Conservation (phyloP, 2,888 invertebrate species). For the Caenorhabditis sulstoni region DNA sequence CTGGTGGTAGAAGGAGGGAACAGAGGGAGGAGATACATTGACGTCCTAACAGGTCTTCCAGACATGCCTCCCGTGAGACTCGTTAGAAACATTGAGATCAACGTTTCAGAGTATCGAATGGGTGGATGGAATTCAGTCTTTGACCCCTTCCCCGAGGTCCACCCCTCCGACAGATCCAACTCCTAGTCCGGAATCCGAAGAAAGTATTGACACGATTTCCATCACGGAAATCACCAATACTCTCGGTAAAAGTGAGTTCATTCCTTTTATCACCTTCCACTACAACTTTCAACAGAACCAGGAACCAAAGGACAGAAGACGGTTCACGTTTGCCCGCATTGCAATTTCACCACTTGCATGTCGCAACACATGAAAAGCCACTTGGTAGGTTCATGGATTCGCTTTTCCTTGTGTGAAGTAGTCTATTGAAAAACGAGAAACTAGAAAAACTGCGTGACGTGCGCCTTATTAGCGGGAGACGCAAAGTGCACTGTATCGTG, state of each 20-base stretch:
- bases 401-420: background rate
- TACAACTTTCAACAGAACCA: slow-evolving; percentile 30
- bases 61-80: slow-evolving; percentile 39
- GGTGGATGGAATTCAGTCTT: slow-evolving; percentile 61
- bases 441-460: slow-evolving; percentile 24
- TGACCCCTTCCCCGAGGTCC: slow-evolving; percentile 62
- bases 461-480: slow-evolving; percentile 6
- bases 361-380: slow-evolving; percentile 80
- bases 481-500: slow-evolving; percentile 30
- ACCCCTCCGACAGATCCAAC: slow-evolving; percentile 58
- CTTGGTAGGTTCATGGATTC: slow-evolving; percentile 70
- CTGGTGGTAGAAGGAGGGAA: slow-evolving; percentile 38
- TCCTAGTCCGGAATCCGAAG: slow-evolving; percentile 53
- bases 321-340: slow-evolving; percentile 79
- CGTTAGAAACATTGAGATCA: slow-evolving; percentile 43
- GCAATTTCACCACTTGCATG: slow-evolving; percentile 80
- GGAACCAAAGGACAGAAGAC: slow-evolving; percentile 54
- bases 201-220: slow-evolving; percentile 18
- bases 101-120: slow-evolving; percentile 66
- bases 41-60: slow-evolving; percentile 57
- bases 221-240: slow-evolving; percentile 54
- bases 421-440: background rate
- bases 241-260: slow-evolving; percentile 42
- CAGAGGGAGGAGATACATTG: slow-evolving; percentile 27
- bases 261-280: background rate